These are phyloP conservation scores for Ceramica pisi DNA, from an alignment of 2,888 invertebrate species.

Conservation along the genomic window DNA sequence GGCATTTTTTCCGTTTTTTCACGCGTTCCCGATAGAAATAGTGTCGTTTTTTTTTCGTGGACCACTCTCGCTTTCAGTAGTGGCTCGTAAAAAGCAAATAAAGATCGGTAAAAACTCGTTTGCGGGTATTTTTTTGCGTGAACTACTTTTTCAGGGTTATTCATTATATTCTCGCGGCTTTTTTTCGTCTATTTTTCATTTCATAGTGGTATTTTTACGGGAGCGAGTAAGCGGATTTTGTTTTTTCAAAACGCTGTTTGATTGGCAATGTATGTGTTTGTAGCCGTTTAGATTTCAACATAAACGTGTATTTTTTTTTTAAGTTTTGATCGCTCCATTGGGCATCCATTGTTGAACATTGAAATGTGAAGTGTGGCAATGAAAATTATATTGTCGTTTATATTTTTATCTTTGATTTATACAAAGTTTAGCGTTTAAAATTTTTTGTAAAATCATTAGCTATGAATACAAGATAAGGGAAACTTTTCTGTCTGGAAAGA, in stretches of 20 bases:
- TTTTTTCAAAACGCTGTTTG: conserved; percentile 47
- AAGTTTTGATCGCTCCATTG: conserved; percentile 6
- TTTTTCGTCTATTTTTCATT: conserved; percentile 72
- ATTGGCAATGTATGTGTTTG: conserved; percentile 50
- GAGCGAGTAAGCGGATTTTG: conserved; percentile 40
- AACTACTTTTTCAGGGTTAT: conserved; percentile 81
- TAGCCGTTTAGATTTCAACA: conserved; percentile 60
- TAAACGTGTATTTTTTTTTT: conserved; percentile 26
- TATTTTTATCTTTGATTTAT: not conserved
- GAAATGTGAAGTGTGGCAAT: not conserved
- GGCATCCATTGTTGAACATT: conserved; percentile 38
- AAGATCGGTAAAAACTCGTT: conserved; percentile 85
- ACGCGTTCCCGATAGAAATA: conserved; percentile 87
- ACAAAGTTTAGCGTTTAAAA: too few species aligned
- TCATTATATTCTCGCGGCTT: conserved; percentile 69
- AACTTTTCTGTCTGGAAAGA: too few species aligned
- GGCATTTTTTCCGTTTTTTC: conserved; percentile 82
- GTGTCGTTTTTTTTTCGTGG: conserved; percentile 86
- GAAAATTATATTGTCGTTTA: not conserved
- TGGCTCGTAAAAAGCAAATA: conserved; percentile 88
- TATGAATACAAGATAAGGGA: too few species aligned
- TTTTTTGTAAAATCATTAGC: too few species aligned
- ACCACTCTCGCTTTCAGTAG: conserved; percentile 85
- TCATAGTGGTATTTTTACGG: conserved; percentile 69
- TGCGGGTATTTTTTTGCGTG: conserved; percentile 79